Percentiles rank a stretch among this genome's conserved stretches.
These are phyloP conservation scores for Neomonachus schauinslandi DNA, from an alignment of 2,113 vertebrate species.

Conservation along the genomic window DNA sequence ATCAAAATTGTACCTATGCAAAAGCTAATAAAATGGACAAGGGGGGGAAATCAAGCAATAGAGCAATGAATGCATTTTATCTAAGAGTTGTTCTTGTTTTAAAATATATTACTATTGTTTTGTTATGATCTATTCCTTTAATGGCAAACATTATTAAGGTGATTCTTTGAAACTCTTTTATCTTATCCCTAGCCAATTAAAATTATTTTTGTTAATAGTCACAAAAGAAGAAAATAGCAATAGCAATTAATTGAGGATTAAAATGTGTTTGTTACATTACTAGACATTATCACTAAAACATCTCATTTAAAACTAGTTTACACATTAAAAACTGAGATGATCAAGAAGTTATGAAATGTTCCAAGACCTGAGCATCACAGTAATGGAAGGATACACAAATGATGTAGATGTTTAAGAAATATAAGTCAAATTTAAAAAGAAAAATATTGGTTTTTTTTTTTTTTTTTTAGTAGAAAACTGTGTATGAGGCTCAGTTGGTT, in stretches of 20 bases:
- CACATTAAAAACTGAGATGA: neutral
- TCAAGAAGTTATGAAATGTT: neutral
- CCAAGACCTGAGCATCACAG: neutral
- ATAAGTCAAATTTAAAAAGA: neutral
- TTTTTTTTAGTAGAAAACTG: neutral
- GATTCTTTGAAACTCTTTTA: neutral
- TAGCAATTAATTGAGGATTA: neutral
- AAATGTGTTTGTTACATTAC: neutral
- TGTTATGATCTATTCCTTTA: neutral
- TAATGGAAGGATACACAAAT: neutral
- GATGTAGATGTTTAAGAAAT: neutral
- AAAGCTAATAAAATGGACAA: neutral
- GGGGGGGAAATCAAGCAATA: neutral
- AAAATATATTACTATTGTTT: neutral
- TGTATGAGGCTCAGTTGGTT: neutral
- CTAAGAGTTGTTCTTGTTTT: neutral
- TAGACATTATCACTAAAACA: neutral
- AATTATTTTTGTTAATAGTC: neutral
- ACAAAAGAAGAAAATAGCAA: neutral
- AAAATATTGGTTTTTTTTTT: neutral
- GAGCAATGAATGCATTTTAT: neutral
- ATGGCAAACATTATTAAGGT: neutral
- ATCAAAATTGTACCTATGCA: neutral
- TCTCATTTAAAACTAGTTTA: neutral
- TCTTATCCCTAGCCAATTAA: neutral